These are phyloP conservation scores for Cephonodes hylas DNA, from an alignment of 2,888 invertebrate genomes.

Conservation along the genomic window DNA sequence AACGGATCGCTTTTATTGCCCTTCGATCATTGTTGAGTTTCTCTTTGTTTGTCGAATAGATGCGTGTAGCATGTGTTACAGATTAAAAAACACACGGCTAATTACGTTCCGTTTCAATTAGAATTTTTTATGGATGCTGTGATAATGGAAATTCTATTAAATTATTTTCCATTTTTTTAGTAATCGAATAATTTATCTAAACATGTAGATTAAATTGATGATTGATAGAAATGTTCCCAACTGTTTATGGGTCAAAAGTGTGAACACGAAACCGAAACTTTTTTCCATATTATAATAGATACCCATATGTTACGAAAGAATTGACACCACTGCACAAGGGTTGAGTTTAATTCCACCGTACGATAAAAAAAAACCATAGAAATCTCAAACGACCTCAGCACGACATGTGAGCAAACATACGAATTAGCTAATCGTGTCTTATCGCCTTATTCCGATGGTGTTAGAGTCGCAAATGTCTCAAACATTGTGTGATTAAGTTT, in stretches of 20 bases:
- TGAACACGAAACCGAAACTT: too few relatives aligned
- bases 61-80: background rate
- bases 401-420: constrained; percentile 73
- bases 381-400: constrained; percentile 49
- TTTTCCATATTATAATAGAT: background rate
- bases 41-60: background rate
- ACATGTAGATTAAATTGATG: background rate
- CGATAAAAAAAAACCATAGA: constrained; percentile 43
- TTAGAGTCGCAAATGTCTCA: background rate
- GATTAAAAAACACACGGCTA: background rate
- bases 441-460: background rate
- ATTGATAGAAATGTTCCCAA: too few relatives aligned
- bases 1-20: constrained; percentile 47
- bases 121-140: background rate
- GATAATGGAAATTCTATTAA: background rate
- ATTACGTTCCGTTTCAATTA: background rate
- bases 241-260: too few relatives aligned
- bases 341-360: constrained; percentile 1
- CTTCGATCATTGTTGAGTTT: constrained; percentile 39
- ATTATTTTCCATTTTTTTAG: background rate
- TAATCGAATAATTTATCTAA: background rate
- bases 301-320: background rate
- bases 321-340: background rate
- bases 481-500: constrained; percentile 2
- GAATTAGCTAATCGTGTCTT: constrained; percentile 16